A percentile compares a stretch with the other conserved stretches of the same genome.
phyloP scores from a whole-genome alignment of 2,113 vertebrate genomes.

The Seriola dumerili region DNA sequence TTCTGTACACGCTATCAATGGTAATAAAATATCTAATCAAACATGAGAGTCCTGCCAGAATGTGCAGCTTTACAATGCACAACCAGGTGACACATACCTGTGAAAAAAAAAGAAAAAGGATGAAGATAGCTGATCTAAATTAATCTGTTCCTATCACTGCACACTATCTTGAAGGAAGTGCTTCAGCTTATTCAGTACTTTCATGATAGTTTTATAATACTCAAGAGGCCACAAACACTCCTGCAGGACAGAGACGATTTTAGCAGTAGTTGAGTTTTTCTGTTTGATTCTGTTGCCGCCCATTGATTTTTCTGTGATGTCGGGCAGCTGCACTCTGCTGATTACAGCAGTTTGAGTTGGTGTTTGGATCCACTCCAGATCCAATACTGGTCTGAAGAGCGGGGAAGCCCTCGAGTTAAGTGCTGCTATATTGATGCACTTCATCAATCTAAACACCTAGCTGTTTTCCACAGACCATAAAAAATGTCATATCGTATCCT shows the following conservation, averaged over 20 bases:
- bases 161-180: neutral
- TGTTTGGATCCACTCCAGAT: slow-evolving; percentile 47
- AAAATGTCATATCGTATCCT: slow-evolving; percentile 12
- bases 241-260: slow-evolving; percentile 13
- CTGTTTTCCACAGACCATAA: slow-evolving; percentile 30
- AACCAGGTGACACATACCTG: neutral
- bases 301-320: slow-evolving; percentile 45
- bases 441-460: slow-evolving; percentile 21
- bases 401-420: slow-evolving; percentile 33
- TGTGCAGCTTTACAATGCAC: neutral
- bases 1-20: neutral
- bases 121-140: neutral
- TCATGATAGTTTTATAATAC: neutral
- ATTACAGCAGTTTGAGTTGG: slow-evolving; percentile 39
- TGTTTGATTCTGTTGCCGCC: slow-evolving; percentile 7
- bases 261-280: slow-evolving; percentile 2
- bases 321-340: slow-evolving; percentile 45
- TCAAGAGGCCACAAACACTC: neutral
- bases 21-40: neutral
- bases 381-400: slow-evolving; percentile 10
- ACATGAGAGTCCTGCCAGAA: too few relatives aligned
- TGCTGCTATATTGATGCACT: slow-evolving; percentile 28
- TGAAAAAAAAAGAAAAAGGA: neutral
- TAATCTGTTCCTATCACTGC: neutral
- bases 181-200: neutral